Conservation (phyloP, 2,113 vertebrate species). For the Dasyprocta punctata region DNA sequence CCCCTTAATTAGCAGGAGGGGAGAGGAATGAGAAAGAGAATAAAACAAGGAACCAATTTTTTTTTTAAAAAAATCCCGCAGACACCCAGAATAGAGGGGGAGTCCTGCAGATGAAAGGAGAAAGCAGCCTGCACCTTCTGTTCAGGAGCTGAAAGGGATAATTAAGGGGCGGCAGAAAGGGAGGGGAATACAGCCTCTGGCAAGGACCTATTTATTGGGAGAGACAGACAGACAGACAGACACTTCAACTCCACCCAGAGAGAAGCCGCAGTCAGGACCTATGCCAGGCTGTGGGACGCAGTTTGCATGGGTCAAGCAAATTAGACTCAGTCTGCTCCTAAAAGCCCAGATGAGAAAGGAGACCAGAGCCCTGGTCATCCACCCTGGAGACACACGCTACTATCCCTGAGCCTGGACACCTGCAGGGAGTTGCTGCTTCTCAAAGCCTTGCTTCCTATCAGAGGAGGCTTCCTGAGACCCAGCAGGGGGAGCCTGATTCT, state of each 20-base stretch:
- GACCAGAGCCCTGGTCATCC: neutral
- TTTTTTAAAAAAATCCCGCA: neutral
- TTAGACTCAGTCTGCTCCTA: neutral
- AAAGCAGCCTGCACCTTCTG: neutral
- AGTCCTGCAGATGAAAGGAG: neutral
- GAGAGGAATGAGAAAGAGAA: neutral
- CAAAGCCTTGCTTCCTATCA: accelerated
- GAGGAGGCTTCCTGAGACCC: accelerated
- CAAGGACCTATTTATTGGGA: neutral
- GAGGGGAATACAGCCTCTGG: neutral
- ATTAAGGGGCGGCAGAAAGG: neutral
- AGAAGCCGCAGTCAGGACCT: neutral
- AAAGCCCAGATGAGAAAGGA: neutral
- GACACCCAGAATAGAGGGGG: neutral
- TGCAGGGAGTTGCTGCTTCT: neutral
- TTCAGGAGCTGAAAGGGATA: neutral
- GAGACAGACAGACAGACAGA: neutral
- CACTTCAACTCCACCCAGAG: neutral
- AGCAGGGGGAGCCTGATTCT: neutral
- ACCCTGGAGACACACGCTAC: neutral
- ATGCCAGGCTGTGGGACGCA: neutral
- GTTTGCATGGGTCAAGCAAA: neutral
- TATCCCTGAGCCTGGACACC: neutral
- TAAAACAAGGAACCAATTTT: neutral
- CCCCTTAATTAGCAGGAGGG: neutral